A percentile compares a stretch with the other conserved stretches of the same genome.
phyloP scores from a whole-genome alignment of 1,140 invertebrate species.

The Tetramorium alpestre region DNA sequence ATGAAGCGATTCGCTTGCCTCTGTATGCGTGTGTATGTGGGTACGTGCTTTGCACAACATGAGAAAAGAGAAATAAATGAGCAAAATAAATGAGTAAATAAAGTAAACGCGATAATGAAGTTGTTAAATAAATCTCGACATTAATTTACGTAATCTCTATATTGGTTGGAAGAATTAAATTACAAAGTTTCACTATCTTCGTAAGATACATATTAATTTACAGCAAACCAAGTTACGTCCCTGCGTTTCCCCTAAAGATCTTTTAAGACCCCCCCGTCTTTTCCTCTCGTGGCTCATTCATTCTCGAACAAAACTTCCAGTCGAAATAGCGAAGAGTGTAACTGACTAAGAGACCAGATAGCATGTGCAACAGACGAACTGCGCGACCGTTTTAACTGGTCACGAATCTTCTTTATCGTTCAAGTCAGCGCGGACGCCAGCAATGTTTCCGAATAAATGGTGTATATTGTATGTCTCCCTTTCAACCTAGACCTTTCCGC shows the following conservation, averaged over 20 bases:
- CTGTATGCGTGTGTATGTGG: not conserved
- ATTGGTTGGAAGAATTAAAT: not conserved
- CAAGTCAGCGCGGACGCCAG: slow-evolving; percentile 37
- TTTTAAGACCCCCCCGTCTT: slow-evolving; percentile 22
- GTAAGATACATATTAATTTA: slow-evolving; percentile 6
- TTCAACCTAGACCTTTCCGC: slow-evolving; percentile 38
- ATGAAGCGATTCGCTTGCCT: not conserved
- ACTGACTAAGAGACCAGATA: slow-evolving; percentile 60
- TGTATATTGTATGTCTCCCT: slow-evolving; percentile 4
- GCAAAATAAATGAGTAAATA: not conserved
- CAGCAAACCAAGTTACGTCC: slow-evolving; percentile 16
- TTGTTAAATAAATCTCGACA: not conserved
- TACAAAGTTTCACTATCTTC: slow-evolving; percentile 38
- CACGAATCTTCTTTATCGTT: slow-evolving; percentile 69
- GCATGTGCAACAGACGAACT: slow-evolving; percentile 26
- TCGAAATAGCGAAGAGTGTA: slow-evolving; percentile 40
- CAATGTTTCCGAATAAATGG: slow-evolving; percentile 58
- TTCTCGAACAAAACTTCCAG: slow-evolving; percentile 40
- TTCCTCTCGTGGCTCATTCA: slow-evolving; percentile 33
- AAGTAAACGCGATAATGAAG: not conserved
- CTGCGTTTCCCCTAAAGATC: slow-evolving; percentile 11
- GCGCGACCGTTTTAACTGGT: slow-evolving; percentile 39
- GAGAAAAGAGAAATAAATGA: not conserved
- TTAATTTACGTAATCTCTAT: slow-evolving; percentile 15
- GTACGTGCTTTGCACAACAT: not conserved